Percentiles rank a stretch among this genome's conserved stretches.
These are phyloP conservation scores for Drosophila demipolita DNA, from an alignment of 2,888 invertebrate species.

Conservation along the genomic window DNA sequence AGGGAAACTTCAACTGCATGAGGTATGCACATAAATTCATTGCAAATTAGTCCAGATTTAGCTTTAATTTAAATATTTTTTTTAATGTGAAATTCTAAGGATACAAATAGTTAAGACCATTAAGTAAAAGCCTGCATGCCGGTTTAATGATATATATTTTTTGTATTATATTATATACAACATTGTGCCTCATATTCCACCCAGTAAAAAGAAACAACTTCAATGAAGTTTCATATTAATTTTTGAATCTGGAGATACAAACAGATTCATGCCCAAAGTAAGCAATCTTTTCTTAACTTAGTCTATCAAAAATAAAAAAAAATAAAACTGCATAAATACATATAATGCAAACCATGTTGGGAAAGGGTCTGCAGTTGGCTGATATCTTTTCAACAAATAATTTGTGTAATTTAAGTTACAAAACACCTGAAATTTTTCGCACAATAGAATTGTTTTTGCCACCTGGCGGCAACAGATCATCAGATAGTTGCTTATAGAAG, in stretches of 20 bases:
- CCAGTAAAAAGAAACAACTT: neutral
- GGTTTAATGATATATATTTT: neutral
- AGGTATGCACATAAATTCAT: too few relatives aligned
- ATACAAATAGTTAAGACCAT: neutral
- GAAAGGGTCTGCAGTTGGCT: neutral
- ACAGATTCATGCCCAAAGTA: neutral
- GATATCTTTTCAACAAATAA: neutral
- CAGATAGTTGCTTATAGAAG: conserved; percentile 12
- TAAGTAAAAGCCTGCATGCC: neutral
- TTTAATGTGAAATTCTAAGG: neutral
- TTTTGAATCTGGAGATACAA: neutral
- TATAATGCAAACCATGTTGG: neutral
- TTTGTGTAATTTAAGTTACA: too few relatives aligned
- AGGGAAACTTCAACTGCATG: neutral
- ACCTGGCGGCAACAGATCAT: conserved; percentile 15
- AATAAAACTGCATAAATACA: neutral
- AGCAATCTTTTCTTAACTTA: neutral
- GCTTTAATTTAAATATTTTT: neutral
- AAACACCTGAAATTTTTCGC: conserved; percentile 14
- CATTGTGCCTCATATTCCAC: neutral
- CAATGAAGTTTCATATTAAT: neutral
- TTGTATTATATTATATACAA: neutral
- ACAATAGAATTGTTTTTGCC: conserved; percentile 11
- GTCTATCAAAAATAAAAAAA: neutral
- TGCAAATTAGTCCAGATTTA: neutral